Evolutionary conservation across 2,113 vertebrate genomes (phyloP).

Genomic region (Tautogolabrus adspersus): DNA sequence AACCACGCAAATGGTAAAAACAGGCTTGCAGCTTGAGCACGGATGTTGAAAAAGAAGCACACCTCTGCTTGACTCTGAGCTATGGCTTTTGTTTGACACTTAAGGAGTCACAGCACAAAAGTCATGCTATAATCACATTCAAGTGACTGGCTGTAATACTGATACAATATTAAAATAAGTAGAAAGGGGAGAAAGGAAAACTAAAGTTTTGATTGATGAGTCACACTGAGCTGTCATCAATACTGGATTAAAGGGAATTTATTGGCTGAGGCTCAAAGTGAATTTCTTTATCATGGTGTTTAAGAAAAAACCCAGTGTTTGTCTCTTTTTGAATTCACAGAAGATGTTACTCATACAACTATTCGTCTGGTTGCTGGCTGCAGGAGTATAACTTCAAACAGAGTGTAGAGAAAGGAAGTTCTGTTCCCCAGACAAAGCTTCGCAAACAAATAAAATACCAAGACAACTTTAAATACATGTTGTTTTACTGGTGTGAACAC

Average conservation of each 20-base stretch:
- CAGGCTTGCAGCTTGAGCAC: background rate
- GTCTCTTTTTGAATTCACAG: background rate
- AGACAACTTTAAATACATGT: too few species aligned
- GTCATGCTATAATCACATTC: background rate
- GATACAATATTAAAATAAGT: background rate
- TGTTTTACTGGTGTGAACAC: too few species aligned
- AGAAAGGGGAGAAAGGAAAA: background rate
- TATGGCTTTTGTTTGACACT: background rate
- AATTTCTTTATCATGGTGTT: too few species aligned
- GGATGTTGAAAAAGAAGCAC: slow-evolving; percentile 16
- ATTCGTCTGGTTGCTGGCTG: background rate
- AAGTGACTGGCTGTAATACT: background rate
- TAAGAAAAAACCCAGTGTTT: background rate
- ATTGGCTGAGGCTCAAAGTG: too few species aligned
- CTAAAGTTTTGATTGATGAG: background rate
- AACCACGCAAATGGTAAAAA: slow-evolving; percentile 33
- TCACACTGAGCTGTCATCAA: background rate
- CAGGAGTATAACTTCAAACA: background rate
- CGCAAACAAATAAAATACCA: too few species aligned
- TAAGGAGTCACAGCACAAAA: background rate
- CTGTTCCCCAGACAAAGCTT: too few species aligned
- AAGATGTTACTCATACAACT: background rate
- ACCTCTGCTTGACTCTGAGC: background rate
- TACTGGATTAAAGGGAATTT: background rate
- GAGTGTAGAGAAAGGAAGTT: background rate